phyloP scores from a whole-genome alignment of 2,797 vertebrate species.

The Phyllotis vaccarum region DNA sequence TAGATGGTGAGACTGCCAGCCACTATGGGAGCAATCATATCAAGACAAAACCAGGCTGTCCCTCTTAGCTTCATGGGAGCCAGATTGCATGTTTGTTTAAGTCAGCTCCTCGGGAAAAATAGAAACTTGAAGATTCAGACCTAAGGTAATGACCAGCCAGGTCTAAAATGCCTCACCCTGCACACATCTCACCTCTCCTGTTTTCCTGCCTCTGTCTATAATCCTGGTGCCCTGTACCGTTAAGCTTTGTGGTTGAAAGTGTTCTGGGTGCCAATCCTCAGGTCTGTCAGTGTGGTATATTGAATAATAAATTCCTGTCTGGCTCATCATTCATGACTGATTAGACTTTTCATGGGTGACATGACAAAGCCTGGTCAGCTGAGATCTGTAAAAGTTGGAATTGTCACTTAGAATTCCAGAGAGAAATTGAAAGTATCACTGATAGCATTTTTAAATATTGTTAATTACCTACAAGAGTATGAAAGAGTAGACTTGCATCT shows the following conservation, averaged over 20 bases:
- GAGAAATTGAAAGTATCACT: neutral
- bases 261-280: too few species aligned
- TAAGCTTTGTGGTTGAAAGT: too few species aligned
- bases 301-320: neutral
- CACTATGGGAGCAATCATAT: neutral
- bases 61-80: neutral
- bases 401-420: neutral
- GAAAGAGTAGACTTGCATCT: neutral
- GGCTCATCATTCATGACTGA: neutral
- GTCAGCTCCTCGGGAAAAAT: too few species aligned
- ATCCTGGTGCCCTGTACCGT: neutral
- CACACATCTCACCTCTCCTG: neutral
- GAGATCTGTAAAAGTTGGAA: neutral
- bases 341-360: neutral
- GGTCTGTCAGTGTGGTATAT: neutral
- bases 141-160: neutral
- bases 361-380: neutral
- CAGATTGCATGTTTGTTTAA: neutral
- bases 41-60: too few species aligned
- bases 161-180: neutral
- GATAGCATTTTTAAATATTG: neutral
- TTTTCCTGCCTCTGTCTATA: neutral
- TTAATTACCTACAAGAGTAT: neutral
- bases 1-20: neutral
- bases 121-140: neutral